Percentiles rank a stretch among this genome's conserved stretches.
These are phyloP conservation scores for Struthio camelus DNA, from an alignment of 2,113 vertebrate species.

Conservation along the genomic window DNA sequence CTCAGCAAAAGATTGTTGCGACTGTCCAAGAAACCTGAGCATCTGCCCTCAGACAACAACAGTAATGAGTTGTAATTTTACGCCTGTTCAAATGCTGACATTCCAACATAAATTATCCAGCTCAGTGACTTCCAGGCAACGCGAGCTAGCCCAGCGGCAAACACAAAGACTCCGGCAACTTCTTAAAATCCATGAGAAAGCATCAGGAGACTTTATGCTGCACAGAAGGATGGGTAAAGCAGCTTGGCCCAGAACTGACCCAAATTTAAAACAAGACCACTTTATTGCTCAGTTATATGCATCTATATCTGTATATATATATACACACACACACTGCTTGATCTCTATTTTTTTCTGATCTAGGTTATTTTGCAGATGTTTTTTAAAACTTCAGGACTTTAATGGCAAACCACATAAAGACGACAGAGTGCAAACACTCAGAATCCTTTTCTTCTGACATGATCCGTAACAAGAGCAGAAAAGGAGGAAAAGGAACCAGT, in stretches of 20 bases:
- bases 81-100: not conserved
- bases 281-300: fast-evolving
- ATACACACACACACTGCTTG: not conserved
- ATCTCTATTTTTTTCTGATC: not conserved
- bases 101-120: constrained; percentile 40
- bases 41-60: not conserved
- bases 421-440: fast-evolving
- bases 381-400: not conserved
- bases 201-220: not conserved
- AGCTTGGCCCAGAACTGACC: not conserved
- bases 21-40: not conserved
- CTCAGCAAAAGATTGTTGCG: fast-evolving
- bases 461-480: not conserved
- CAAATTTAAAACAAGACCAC: not conserved
- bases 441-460: not conserved
- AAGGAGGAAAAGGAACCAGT: not conserved
- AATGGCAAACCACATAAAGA: not conserved
- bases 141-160: not conserved
- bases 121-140: not conserved
- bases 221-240: not conserved
- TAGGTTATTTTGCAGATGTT: not conserved
- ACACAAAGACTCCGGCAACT: not conserved
- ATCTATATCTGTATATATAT: no score
- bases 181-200: not conserved
- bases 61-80: not conserved